A percentile compares a stretch with the other conserved stretches of the same genome.
phyloP scores from a whole-genome alignment of 2,113 vertebrate species.

The Oreotrochilus melanogaster region DNA sequence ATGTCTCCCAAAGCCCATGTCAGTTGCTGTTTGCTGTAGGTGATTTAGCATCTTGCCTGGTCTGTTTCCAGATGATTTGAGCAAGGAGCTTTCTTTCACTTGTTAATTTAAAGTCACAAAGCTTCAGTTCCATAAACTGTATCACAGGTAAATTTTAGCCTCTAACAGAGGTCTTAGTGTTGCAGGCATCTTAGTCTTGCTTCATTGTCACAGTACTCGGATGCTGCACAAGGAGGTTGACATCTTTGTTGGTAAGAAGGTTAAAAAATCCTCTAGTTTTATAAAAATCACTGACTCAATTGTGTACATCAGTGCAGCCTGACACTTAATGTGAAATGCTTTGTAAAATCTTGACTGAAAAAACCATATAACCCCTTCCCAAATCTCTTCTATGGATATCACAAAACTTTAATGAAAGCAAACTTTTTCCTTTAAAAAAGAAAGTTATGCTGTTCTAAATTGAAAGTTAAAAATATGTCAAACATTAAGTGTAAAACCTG shows the following conservation, averaged over 20 bases:
- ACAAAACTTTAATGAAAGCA: not conserved
- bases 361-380: not conserved
- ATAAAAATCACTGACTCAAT: not conserved
- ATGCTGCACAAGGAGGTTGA: not conserved
- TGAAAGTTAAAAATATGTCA: not conserved
- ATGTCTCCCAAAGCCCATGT: not conserved
- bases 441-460: not conserved
- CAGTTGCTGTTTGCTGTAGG: not conserved
- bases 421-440: not conserved
- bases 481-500: not conserved
- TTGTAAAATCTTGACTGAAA: not conserved
- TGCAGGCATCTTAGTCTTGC: rapidly evolving
- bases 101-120: not conserved
- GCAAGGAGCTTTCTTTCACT: not conserved
- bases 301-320: not conserved
- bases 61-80: not conserved
- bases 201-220: not conserved
- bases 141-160: not conserved
- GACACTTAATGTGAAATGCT: not conserved
- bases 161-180: not conserved
- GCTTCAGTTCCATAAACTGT: not conserved
- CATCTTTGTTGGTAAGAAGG: not conserved
- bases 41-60: not conserved
- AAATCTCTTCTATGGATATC: not conserved
- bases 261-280: not conserved